These are phyloP conservation scores for Tragelaphus strepsiceros DNA, from an alignment of 2,113 vertebrate species.

Conservation along the genomic window DNA sequence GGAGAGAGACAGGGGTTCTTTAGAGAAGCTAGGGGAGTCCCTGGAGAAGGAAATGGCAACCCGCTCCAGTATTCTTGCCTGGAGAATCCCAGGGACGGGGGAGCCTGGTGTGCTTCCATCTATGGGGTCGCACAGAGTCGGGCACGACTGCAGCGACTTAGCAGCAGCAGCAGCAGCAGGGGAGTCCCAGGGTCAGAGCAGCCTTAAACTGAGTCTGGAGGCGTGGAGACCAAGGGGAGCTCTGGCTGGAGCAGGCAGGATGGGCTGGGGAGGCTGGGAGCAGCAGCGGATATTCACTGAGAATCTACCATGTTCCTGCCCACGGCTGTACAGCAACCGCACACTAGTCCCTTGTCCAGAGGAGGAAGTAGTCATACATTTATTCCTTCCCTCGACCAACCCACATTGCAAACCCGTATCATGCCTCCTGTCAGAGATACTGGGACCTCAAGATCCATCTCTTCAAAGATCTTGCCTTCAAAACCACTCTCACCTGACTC, in stretches of 20 bases:
- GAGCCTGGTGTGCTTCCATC: too few relatives aligned
- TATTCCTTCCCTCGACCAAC: not conserved
- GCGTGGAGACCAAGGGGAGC: not conserved
- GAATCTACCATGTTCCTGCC: not conserved
- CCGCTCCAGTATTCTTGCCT: too few relatives aligned
- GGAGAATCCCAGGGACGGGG: too few relatives aligned
- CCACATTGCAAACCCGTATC: fast-evolving
- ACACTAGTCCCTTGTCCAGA: fast-evolving
- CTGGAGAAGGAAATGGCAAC: too few relatives aligned
- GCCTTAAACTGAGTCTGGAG: not conserved
- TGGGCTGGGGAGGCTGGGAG: fast-evolving
- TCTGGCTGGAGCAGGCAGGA: not conserved
- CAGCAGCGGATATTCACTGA: fast-evolving
- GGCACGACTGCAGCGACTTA: too few relatives aligned
- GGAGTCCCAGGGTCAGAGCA: too few relatives aligned
- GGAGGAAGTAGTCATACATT: not conserved
- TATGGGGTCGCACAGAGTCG: too few relatives aligned
- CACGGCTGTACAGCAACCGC: fast-evolving
- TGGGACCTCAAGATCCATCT: not conserved
- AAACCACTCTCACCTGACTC: not conserved
- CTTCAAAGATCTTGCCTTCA: not conserved
- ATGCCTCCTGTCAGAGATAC: not conserved
- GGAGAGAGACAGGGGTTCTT: fast-evolving
- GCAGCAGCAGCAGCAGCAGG: too few relatives aligned
- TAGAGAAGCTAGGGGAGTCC: not conserved